Conservation (phyloP, 2,797 vertebrate genomes). For the Anguilla pacifica region DNA sequence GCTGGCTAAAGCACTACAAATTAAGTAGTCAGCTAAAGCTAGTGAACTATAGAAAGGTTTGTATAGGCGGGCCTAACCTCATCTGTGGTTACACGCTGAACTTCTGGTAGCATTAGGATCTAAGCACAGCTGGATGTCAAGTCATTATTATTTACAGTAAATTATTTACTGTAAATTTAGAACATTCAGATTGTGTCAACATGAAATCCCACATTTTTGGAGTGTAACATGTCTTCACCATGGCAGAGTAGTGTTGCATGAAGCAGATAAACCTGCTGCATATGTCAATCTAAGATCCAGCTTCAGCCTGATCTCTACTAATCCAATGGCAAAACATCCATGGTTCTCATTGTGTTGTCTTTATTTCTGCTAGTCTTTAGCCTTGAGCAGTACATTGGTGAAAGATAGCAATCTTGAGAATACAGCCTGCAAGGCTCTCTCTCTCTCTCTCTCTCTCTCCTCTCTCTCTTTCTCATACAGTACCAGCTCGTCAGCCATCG, state of each 20-base stretch:
- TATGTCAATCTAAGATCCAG: background rate
- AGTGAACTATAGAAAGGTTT: too few species aligned
- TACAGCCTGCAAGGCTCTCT: background rate
- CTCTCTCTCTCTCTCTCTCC: slow-evolving; percentile 27
- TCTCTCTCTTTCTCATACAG: background rate
- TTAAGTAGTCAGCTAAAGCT: too few species aligned
- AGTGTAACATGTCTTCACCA: background rate
- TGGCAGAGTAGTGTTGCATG: background rate
- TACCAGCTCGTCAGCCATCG: background rate
- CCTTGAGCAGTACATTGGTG: background rate
- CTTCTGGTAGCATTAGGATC: too few species aligned
- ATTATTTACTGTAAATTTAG: too few species aligned
- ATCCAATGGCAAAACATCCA: background rate
- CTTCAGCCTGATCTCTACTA: background rate
- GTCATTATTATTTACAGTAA: too few species aligned
- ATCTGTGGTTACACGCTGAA: too few species aligned
- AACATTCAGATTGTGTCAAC: too few species aligned
- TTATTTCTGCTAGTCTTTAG: background rate
- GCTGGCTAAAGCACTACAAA: too few species aligned
- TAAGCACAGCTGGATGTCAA: too few species aligned
- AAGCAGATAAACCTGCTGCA: background rate
- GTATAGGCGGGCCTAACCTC: too few species aligned
- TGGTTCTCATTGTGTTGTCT: background rate
- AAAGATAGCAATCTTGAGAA: background rate
- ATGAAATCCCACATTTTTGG: too few species aligned